Evolutionary conservation across 2,888 invertebrate genomes (phyloP), one percentile per base, ranked within the genome.

Genomic region (Eupithecia dodoneata): DNA sequence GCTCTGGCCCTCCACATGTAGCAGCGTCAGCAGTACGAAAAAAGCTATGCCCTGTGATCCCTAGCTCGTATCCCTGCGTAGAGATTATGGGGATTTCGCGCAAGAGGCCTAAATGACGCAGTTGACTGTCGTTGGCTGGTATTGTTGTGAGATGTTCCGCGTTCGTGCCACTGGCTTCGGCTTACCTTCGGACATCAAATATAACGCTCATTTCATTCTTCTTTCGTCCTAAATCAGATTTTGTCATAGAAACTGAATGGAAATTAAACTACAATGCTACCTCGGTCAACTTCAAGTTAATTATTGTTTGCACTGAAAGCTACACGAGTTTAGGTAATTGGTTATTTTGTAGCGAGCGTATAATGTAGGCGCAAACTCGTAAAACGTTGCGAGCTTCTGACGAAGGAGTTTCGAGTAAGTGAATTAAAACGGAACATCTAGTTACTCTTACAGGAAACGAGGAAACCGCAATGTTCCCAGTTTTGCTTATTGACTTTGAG

Each of bases 321-420:
- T 70, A 47, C 70, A 70, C 82, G 81, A 79, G 81, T 82, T 72
- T 82, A 86, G 80, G 84, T 85, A 84, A 86, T 87, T 84, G 85
- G 82, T 84, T 87, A 86, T 84, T 85, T 86, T 83, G 86, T 83
- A 84, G 81, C 80, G 74, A 84, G 83, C 85, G 85, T 85, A 30
- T 30, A 83, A 86, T 81, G 82, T 78, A 81, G 82, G 83, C 83
- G 85, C 79, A 80, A 85, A 87, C 84, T 86, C 86, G 85, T 89
- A 87, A 88, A 88, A 83, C 82, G 78, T 65, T 79, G 71, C 75
- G 76, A 81, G 81, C 83, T 81, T 76, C 77, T 70, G 30, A 70
- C 72, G 79, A 79, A 76, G 81, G 81, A 84, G 83, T 81, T 83
- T 80, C 82, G 66, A 73, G 86, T 87, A 90, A 89, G 86, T 86